Conservation (phyloP, 2,888 invertebrate genomes). For the Mythimna pallens region DNA sequence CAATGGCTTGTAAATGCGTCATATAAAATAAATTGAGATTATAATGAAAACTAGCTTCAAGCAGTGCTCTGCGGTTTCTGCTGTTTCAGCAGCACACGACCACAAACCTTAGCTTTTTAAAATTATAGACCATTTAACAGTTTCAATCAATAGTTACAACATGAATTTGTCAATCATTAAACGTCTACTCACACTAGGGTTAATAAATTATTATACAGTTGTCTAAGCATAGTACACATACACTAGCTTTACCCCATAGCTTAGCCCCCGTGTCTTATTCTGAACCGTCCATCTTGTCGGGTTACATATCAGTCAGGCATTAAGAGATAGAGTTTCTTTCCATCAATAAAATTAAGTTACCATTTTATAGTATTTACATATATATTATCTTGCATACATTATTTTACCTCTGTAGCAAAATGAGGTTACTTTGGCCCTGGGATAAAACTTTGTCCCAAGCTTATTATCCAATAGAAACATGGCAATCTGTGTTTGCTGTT, state of each 20-base stretch:
- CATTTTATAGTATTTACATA: too few species aligned
- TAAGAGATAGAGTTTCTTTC: not conserved
- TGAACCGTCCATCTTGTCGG: not conserved
- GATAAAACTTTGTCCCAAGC: too few species aligned
- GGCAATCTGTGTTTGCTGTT: too few species aligned
- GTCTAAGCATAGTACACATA: not conserved
- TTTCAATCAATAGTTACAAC: conserved; percentile 3
- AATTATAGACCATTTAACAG: conserved; percentile 6
- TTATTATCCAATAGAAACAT: too few species aligned
- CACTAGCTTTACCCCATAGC: not conserved
- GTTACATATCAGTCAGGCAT: not conserved
- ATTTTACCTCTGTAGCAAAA: too few species aligned
- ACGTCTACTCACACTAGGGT: not conserved
- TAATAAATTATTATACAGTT: not conserved
- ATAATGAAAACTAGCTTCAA: conserved; percentile 12
- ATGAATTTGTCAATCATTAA: not conserved
- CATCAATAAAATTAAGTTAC: too few species aligned
- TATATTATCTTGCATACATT: too few species aligned
- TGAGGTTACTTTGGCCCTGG: too few species aligned
- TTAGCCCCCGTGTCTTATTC: not conserved
- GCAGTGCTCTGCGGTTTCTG: conserved; percentile 22
- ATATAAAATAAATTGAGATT: conserved; percentile 10
- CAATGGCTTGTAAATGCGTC: conserved; percentile 5
- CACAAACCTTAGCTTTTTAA: not conserved
- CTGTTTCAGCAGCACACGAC: not conserved